Evolutionary conservation across 2,888 invertebrate species (phyloP).

Genomic region (Calliphora vomitoria): DNA sequence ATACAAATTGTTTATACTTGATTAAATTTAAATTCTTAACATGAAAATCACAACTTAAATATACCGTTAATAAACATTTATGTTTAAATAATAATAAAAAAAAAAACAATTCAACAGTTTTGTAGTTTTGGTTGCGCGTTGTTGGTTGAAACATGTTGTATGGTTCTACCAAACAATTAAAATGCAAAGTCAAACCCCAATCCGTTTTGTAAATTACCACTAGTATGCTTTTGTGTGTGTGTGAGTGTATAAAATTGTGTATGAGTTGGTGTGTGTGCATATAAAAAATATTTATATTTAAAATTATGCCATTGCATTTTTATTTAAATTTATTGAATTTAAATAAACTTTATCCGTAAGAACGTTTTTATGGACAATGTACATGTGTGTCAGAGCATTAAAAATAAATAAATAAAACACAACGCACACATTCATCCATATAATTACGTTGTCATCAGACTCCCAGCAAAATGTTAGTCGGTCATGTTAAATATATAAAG

Average conservation of each 20-base stretch:
- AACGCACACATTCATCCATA: background rate
- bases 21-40: conserved; percentile 49
- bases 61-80: conserved; percentile 53
- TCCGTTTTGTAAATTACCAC: conserved; percentile 30
- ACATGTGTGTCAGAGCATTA: conserved; percentile 16
- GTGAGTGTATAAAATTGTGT: background rate
- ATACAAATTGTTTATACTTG: conserved; percentile 21
- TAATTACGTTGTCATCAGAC: background rate
- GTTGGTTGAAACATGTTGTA: conserved; percentile 1
- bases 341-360: background rate
- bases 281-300: background rate
- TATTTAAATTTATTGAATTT: conserved; percentile 33
- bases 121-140: background rate
- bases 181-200: conserved; percentile 49
- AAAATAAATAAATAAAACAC: conserved; percentile 16
- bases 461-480: background rate
- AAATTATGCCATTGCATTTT: conserved; percentile 52
- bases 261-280: background rate
- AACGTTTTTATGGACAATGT: conserved; percentile 2
- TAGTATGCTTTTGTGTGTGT: background rate
- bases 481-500: conserved; percentile 29
- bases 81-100: conserved; percentile 24
- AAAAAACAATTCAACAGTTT: conserved; percentile 5
- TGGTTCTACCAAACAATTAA: conserved; percentile 52
- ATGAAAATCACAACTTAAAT: conserved; percentile 42